Percentiles rank a stretch among this genome's conserved stretches.
Conservation (phyloP, 1,140 invertebrate genomes). For the Lamellibrachia luymesi region DNA sequence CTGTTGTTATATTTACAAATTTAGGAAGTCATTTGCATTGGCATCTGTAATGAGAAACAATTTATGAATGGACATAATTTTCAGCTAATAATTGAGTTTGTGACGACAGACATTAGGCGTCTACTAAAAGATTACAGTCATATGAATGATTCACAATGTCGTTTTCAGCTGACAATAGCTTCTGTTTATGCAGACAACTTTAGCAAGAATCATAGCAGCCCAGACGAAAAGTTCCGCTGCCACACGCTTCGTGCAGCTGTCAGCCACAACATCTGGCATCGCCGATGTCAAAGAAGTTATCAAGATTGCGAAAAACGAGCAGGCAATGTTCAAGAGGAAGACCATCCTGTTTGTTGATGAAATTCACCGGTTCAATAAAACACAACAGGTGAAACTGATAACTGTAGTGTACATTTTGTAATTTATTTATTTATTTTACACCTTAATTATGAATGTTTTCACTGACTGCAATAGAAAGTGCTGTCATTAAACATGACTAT, state of each 20-base stretch:
- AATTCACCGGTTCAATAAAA: conserved; percentile 84
- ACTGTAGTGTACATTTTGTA: conserved; percentile 8
- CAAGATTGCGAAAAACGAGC: conserved; percentile 72
- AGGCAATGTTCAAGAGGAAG: conserved; percentile 64
- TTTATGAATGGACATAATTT: too few species aligned
- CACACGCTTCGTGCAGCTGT: conserved; percentile 69
- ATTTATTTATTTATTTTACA: background rate
- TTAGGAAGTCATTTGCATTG: too few species aligned
- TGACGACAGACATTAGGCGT: background rate
- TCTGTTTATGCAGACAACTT: conserved; percentile 63
- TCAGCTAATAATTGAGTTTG: too few species aligned
- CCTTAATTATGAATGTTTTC: background rate
- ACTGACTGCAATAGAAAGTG: too few species aligned
- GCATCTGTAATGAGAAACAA: too few species aligned
- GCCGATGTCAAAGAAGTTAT: conserved; percentile 76
- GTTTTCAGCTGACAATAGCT: background rate
- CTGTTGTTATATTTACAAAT: too few species aligned
- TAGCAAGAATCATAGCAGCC: conserved; percentile 74
- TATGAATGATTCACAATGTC: background rate
- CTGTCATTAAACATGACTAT: too few species aligned
- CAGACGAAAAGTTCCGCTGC: conserved; percentile 60
- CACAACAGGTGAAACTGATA: conserved; percentile 62
- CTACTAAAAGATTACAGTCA: background rate
- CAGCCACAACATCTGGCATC: conserved; percentile 74
- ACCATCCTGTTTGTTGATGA: conserved; percentile 80